Conservation (phyloP, 2,888 invertebrate genomes). For the Plebejus anna region DNA sequence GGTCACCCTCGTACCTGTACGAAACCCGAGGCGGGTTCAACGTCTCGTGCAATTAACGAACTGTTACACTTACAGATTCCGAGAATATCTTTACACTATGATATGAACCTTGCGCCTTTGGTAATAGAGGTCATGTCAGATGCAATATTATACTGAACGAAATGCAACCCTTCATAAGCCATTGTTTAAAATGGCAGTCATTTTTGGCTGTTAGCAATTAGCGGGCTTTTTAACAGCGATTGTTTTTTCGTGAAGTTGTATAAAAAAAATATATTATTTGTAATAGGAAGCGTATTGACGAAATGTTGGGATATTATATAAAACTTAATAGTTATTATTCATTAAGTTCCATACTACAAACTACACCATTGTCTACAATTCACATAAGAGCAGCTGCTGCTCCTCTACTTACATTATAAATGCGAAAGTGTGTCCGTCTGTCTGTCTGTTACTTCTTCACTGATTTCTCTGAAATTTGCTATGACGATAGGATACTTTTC, state of each 20-base stretch:
- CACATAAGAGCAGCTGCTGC: no score
- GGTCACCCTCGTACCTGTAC: constrained; percentile 1
- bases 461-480: no score
- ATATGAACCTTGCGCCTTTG: not conserved
- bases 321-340: no score
- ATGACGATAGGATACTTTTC: no score
- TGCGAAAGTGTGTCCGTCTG: no score
- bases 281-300: no score
- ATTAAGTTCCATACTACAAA: no score
- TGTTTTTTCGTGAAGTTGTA: not conserved
- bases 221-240: not conserved
- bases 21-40: constrained; percentile 4
- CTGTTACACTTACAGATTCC: constrained; percentile 4
- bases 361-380: no score
- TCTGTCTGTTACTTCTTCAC: no score
- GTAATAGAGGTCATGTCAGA: not conserved
- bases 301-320: no score
- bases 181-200: not conserved
- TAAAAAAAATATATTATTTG: no score
- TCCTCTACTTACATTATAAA: no score
- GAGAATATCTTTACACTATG: not conserved
- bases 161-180: not conserved
- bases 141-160: not conserved
- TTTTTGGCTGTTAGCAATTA: not conserved
- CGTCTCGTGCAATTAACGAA: constrained; percentile 18